Conservation (phyloP, 2,888 invertebrate genomes). For the Lasiommata megera region DNA sequence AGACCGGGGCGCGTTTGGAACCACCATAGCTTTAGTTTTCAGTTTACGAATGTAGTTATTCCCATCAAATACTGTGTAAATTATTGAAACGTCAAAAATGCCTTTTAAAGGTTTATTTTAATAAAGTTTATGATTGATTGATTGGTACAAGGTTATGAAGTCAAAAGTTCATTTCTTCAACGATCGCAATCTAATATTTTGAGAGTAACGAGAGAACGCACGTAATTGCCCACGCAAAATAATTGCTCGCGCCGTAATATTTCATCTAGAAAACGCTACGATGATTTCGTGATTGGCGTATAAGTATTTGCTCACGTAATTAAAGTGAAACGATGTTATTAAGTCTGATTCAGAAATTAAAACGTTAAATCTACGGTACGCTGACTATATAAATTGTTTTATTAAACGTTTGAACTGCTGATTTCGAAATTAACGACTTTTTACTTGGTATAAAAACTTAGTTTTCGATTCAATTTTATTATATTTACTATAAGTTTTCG, state of each 20-base stretch:
- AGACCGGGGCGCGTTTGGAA: too few species aligned
- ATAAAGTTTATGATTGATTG: too few species aligned
- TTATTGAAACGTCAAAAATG: too few species aligned
- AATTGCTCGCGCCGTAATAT: constrained; percentile 27
- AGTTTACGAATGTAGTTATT: too few species aligned
- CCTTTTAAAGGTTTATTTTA: too few species aligned
- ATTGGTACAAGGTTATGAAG: too few species aligned
- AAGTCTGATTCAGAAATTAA: constrained; percentile 23
- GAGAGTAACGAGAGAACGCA: background rate
- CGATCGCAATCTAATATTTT: background rate
- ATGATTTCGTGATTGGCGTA: constrained; percentile 25
- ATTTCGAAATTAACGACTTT: too few species aligned
- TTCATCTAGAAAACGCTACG: constrained; percentile 25
- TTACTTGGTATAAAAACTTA: too few species aligned
- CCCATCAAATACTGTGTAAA: too few species aligned
- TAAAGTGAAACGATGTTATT: constrained; percentile 28
- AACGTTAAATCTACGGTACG: constrained; percentile 29
- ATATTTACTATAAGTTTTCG: too few species aligned
- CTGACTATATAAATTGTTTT: constrained; percentile 4
- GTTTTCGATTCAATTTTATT: too few species aligned
- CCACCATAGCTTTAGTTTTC: too few species aligned
- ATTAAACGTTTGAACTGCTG: background rate
- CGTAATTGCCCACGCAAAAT: constrained; percentile 20
- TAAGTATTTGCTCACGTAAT: constrained; percentile 24
- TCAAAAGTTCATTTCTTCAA: background rate